These are phyloP conservation scores for Caiman crocodilus DNA, from an alignment of 2,797 vertebrate genomes.

Conservation along the genomic window DNA sequence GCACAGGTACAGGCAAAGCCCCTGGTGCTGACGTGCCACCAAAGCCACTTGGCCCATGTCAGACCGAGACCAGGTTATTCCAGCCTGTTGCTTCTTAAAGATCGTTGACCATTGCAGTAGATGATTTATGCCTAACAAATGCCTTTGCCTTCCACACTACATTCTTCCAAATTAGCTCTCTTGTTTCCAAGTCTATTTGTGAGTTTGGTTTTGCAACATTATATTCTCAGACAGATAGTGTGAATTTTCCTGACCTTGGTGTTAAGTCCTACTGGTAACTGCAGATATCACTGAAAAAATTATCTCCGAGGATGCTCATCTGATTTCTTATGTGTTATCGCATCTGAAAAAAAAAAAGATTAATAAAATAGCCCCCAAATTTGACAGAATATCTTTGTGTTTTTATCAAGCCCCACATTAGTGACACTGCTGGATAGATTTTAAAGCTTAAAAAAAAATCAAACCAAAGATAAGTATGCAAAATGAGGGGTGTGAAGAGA, in stretches of 20 bases:
- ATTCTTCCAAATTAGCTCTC: conserved; percentile 1
- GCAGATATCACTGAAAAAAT: conserved; percentile 35
- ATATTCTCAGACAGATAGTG: conserved; percentile 13
- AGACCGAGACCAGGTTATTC: too few relatives aligned
- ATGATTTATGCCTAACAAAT: not conserved
- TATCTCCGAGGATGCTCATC: conserved; percentile 23
- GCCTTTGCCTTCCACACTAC: not conserved
- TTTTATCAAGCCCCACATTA: not conserved
- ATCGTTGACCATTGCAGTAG: not conserved
- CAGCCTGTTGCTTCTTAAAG: too few relatives aligned
- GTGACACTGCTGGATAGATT: conserved; percentile 22
- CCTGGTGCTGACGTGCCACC: too few relatives aligned
- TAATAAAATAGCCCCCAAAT: conserved; percentile 27
- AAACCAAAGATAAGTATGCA: not conserved
- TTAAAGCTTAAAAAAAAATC: not conserved
- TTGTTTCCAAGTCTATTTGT: conserved; percentile 32
- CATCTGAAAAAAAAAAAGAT: conserved; percentile 17
- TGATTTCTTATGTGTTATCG: conserved; percentile 46
- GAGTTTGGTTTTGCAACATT: conserved; percentile 29
- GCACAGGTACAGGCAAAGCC: too few relatives aligned
- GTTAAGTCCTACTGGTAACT: conserved; percentile 20
- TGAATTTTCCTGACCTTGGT: conserved; percentile 37
- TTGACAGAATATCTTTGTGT: not conserved
- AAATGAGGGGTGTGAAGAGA: not conserved
- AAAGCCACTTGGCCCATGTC: too few relatives aligned